A percentile compares a stretch with the other conserved stretches of the same genome.
Conservation (phyloP, 2,113 vertebrate species). For the Ptilonorhynchus violaceus region DNA sequence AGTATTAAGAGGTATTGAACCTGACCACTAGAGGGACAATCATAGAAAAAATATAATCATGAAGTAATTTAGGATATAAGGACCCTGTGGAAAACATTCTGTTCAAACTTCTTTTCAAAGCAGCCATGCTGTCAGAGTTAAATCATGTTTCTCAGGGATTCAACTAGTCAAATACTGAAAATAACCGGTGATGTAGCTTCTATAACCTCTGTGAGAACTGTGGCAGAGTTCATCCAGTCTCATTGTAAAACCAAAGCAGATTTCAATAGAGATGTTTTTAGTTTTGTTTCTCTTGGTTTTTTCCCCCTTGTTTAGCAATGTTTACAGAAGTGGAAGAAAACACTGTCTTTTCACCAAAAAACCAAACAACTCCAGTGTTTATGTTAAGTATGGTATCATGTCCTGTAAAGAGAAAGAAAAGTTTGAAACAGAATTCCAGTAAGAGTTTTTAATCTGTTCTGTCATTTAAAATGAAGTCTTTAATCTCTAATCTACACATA, state of each 20-base stretch:
- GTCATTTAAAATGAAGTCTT: background rate
- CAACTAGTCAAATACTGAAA: background rate
- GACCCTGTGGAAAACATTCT: background rate
- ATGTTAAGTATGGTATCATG: background rate
- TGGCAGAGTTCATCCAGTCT: background rate
- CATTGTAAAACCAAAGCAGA: background rate
- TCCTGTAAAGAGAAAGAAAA: background rate
- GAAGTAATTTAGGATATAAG: background rate
- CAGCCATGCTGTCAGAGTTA: background rate
- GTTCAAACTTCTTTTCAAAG: background rate
- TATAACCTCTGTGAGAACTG: background rate
- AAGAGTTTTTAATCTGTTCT: background rate
- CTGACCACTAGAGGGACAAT: background rate
- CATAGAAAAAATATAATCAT: background rate
- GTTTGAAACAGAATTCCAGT: background rate
- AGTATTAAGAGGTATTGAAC: background rate
- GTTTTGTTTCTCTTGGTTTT: rapidly evolving
- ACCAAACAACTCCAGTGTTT: background rate
- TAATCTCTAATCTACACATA: background rate
- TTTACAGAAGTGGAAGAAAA: background rate
- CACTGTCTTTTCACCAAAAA: background rate
- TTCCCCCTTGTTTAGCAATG: rapidly evolving
- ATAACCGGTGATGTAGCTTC: background rate
- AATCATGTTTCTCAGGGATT: background rate
- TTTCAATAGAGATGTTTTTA: background rate